A percentile compares a stretch with the other conserved stretches of the same genome.
Evolutionary conservation across 2,888 invertebrate genomes (phyloP).

Genomic region (Spatulosminthurus flaviceps): DNA sequence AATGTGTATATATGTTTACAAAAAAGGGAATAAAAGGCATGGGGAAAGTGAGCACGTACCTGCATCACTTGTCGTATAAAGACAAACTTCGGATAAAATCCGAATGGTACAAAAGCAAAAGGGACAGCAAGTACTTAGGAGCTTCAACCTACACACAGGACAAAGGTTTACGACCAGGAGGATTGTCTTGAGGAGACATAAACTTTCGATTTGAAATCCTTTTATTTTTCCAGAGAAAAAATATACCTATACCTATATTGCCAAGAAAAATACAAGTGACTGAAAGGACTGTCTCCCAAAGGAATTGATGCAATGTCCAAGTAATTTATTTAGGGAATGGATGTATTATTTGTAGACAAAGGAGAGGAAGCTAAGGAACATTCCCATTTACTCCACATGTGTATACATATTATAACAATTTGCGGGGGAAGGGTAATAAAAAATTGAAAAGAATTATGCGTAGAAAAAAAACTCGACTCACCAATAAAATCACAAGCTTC

Average conservation of each 20-base stretch:
- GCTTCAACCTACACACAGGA: neutral
- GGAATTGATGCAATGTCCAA: neutral
- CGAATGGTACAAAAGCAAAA: neutral
- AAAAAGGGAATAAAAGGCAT: too few species aligned
- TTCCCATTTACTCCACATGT: too few species aligned
- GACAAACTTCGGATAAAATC: too few species aligned
- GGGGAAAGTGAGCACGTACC: too few species aligned
- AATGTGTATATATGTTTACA: too few species aligned
- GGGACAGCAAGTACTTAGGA: neutral
- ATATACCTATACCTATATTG: too few species aligned
- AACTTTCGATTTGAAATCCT: neutral
- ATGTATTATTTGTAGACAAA: too few species aligned
- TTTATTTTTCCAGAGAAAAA: neutral
- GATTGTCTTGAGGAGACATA: neutral
- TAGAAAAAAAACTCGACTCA: slow-evolving; percentile 70
- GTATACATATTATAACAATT: too few species aligned
- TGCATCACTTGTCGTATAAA: too few species aligned
- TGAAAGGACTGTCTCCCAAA: neutral
- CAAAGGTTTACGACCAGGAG: neutral
- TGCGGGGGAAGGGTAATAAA: neutral
- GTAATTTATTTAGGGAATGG: neutral
- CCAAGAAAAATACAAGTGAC: neutral
- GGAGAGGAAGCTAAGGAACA: too few species aligned
- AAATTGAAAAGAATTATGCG: neutral
- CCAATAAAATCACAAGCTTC: slow-evolving; percentile 87